These are phyloP conservation scores for Endomychus coccineus DNA, from an alignment of 2,888 invertebrate genomes.

Conservation along the genomic window DNA sequence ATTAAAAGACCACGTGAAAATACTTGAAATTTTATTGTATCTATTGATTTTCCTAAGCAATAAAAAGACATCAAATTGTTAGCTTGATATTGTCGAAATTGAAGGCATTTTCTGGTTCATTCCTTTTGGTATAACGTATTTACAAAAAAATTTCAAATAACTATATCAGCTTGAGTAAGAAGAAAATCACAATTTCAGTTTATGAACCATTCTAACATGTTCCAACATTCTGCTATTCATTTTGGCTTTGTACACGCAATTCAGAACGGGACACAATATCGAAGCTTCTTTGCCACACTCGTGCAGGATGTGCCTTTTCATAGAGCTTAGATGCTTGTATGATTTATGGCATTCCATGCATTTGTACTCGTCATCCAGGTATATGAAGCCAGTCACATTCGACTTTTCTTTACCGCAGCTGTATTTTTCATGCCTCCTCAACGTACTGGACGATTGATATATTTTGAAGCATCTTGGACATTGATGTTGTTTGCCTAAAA, in stretches of 20 bases:
- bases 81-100: too few species aligned
- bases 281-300: constrained; percentile 31
- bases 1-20: too few species aligned
- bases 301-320: constrained; percentile 31
- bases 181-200: too few species aligned
- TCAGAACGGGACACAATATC: constrained; percentile 29
- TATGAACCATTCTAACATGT: constrained; percentile 17
- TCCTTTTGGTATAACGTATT: too few species aligned
- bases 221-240: constrained; percentile 31
- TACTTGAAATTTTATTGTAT: too few species aligned
- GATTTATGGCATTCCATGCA: constrained; percentile 17
- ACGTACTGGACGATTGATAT: constrained; percentile 12
- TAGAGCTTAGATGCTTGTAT: constrained; percentile 29
- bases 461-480: constrained; percentile 11
- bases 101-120: too few species aligned
- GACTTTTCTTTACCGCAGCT: constrained; percentile 29
- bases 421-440: constrained; percentile 20
- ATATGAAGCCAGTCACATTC: constrained; percentile 28
- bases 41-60: too few species aligned
- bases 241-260: constrained; percentile 31
- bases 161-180: too few species aligned
- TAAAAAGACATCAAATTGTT: too few species aligned
- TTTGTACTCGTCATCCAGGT: constrained; percentile 18
- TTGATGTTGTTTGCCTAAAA: constrained; percentile 11
- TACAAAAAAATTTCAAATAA: too few species aligned